Evolutionary conservation across 2,113 vertebrate genomes (phyloP), one percentile per base, ranked within the genome.

Genomic region (Pangasianodon hypophthalmus): DNA sequence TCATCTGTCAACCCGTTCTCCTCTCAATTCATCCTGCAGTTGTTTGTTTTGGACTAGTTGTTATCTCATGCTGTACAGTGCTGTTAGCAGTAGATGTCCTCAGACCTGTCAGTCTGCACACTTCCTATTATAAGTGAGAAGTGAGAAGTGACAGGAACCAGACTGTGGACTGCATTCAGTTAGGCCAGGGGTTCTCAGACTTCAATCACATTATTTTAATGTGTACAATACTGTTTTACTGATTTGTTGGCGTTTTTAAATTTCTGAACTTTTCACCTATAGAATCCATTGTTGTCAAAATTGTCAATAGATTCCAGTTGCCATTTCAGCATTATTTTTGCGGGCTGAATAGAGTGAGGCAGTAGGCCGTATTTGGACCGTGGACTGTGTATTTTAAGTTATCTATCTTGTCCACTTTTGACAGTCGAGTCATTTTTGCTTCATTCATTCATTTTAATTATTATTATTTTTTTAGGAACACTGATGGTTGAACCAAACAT

Each of bases 101-200:
- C 32, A 86, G 58, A 81, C 86, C 54, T 82, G 88, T 91, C 82
- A 86, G 41, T 84, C 85, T 37, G 52, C 86, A 90, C 91, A 79
- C 56, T 91, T 88, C 85, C 91, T 90, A 79, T 88, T 79, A 64
- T 32, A 75, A 62, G 3, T 50, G 77, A 60, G 52, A 85, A 71
- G 83, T 83, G 85, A 60, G 79, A 84, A 87, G 56, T 85, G 81
- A 86, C 69, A 89, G 73, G 71, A 91, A 80, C 64, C 79, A 89
- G 48, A 73, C 56, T 16, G 50, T 80, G 58, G 37, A 56, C 83
- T 85, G 58, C 64, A 48, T 81, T n/a, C 48, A 52, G 37, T 88
- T 75, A 81, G n/a, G 67, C 2, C 8, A 77, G 14, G 0, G 26
- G 24, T 81, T 73, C 81, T 58, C 41, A 79, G 13, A 18, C 46